These are phyloP conservation scores for Leptoteleia sp. DNA, from an alignment of 1,140 invertebrate genomes.

Conservation along the genomic window DNA sequence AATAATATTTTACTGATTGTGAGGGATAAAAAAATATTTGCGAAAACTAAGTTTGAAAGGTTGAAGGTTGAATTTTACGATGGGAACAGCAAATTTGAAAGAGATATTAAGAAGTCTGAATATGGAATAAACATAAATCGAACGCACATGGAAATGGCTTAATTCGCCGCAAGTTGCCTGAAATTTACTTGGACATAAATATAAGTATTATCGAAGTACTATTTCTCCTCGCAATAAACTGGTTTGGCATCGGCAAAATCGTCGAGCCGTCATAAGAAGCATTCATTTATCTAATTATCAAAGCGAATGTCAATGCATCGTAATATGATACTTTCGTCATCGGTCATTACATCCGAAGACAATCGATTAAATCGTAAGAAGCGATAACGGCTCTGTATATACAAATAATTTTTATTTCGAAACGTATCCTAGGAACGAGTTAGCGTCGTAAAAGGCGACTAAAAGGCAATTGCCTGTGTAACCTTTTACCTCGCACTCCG, in stretches of 20 bases:
- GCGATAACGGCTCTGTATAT: constrained; percentile 45
- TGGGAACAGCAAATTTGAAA: too few species aligned
- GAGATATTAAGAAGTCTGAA: too few species aligned
- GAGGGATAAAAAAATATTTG: too few species aligned
- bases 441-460: constrained; percentile 68
- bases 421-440: constrained; percentile 55
- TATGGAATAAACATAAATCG: too few species aligned
- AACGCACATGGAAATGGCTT: too few species aligned
- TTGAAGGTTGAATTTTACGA: too few species aligned
- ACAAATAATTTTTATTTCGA: constrained; percentile 64
- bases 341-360: constrained; percentile 54
- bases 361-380: constrained; percentile 62
- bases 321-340: constrained; percentile 43
- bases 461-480: constrained; percentile 67
- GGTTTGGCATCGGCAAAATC: constrained; percentile 15
- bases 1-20: too few species aligned
- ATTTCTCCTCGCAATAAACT: constrained; percentile 25
- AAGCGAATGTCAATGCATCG: constrained; percentile 48
- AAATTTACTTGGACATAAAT: too few species aligned
- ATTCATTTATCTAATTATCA: constrained; percentile 41
- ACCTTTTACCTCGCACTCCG: constrained; percentile 67
- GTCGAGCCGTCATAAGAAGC: constrained; percentile 13
- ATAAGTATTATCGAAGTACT: too few species aligned
- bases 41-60: too few species aligned
- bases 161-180: too few species aligned